phyloP scores from a whole-genome alignment of 2,888 invertebrate genomes.

The Urechis unicinctus region DNA sequence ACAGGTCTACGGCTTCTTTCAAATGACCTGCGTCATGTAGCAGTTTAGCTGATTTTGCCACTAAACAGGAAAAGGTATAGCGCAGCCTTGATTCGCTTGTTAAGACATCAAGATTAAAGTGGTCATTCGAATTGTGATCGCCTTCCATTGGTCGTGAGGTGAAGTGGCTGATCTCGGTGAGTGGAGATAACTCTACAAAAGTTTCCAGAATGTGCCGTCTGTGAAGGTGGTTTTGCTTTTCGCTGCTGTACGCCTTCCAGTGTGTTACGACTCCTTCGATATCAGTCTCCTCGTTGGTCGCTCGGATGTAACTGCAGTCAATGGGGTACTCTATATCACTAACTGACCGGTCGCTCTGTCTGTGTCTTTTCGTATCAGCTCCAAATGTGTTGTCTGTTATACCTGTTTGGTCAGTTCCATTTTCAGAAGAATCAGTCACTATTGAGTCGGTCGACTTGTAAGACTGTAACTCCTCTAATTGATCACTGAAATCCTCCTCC shows the following conservation, averaged over 20 bases:
- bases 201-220: slow-evolving; percentile 6
- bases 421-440: neutral
- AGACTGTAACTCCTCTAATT: neutral
- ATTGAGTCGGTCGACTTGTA: neutral
- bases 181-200: slow-evolving; percentile 21
- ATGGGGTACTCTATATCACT: neutral
- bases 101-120: too few relatives aligned
- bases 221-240: neutral
- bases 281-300: neutral
- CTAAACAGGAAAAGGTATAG: neutral
- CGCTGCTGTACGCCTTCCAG: slow-evolving; percentile 3
- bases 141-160: neutral
- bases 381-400: too few relatives aligned
- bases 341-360: neutral
- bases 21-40: slow-evolving; percentile 3
- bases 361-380: too few relatives aligned
- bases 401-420: too few relatives aligned
- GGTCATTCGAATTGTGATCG: too few relatives aligned
- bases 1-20: slow-evolving; percentile 15
- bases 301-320: neutral
- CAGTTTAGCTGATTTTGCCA: slow-evolving; percentile 6
- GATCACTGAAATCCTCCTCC: neutral
- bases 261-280: slow-evolving; percentile 2
- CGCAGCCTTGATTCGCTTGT: slow-evolving; percentile 7
- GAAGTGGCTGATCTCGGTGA: slow-evolving; percentile 11